phyloP scores from a whole-genome alignment of 2,113 vertebrate genomes.

The Callaeas wilsoni region DNA sequence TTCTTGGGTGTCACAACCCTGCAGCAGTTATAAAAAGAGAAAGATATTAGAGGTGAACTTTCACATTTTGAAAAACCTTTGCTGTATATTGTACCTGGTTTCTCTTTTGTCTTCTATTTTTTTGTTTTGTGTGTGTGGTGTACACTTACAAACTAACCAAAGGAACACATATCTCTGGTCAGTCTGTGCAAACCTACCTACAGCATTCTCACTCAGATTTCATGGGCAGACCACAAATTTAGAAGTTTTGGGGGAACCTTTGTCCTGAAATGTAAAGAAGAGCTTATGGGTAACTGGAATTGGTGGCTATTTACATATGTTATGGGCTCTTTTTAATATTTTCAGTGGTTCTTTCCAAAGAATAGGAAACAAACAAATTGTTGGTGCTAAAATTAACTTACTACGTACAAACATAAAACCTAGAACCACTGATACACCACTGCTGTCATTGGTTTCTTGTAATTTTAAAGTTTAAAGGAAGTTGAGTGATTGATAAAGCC shows the following conservation, averaged over 20 bases:
- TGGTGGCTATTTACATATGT: background rate
- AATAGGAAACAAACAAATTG: background rate
- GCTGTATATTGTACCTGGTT: background rate
- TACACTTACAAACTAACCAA: background rate
- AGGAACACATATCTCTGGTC: background rate
- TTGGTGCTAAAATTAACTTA: background rate
- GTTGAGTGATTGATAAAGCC: background rate
- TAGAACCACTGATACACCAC: background rate
- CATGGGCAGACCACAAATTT: background rate
- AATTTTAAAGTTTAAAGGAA: background rate
- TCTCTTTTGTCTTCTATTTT: background rate
- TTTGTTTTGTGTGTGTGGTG: background rate
- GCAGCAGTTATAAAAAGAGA: background rate
- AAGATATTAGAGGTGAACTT: background rate
- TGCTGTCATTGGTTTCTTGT: background rate
- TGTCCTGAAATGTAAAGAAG: background rate
- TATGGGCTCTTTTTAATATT: background rate
- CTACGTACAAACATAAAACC: background rate
- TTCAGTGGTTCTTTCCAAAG: background rate
- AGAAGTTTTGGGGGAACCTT: background rate
- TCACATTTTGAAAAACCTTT: background rate
- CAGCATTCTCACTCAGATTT: background rate
- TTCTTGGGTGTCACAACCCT: background rate
- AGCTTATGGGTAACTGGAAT: background rate
- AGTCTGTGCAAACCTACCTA: background rate